Base-by-base conservation (phyloP, 2,888 invertebrate genomes). In the Alviniconcha strummeri region DNA sequence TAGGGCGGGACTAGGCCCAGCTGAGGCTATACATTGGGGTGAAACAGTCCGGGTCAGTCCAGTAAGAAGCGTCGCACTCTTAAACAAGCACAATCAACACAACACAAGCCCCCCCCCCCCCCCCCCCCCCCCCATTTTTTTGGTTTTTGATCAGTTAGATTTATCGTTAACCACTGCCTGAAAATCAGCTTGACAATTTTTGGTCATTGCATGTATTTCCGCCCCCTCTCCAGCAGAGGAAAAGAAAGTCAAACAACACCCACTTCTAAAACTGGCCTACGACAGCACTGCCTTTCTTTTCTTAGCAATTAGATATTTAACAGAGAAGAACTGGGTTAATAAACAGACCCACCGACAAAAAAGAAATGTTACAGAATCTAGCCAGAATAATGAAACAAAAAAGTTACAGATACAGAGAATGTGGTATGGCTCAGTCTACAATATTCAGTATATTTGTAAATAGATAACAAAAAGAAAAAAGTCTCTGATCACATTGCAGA, bases 1-100 rank as follows among this genome's bases (percentile, higher is more conserved):
- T 97, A 98, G 94, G 98, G 97, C 95, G 98, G 87, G 13, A 87
- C 82, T 81, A 85, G 57, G 52, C 80, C 84, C 82, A 80, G 69
- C 85, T 85, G 82, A 71, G 78, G 78, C 78, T 78, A 52, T 36
- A 36, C 36, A 36, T 0, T 0, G 36, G 36, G 57, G 64, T 81
- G 15, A 17, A n/a, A 19, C 52, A 67, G 67, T 60, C 78, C 15
- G 19, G 64, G 76, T 80, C 77, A 85, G 80, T 57, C 74, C 36
- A 36, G 36, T 36, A 36, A 36, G 36, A 36, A 36, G 36, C 36
- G 36, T 36, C 36, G 36, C 36, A 3, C 36, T 36, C 36, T 36
- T 36, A 36, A 36, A 3, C 36, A 36, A 36, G 36, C 1, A 36
- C 36, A 36, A 36, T 36, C 36, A 36, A 36, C 36, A 36, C 36